Percentiles rank a stretch among this genome's conserved stretches.
These are phyloP conservation scores for Imbricaverruca yamaguchii DNA, from an alignment of 2,888 invertebrate genomes.

Conservation along the genomic window DNA sequence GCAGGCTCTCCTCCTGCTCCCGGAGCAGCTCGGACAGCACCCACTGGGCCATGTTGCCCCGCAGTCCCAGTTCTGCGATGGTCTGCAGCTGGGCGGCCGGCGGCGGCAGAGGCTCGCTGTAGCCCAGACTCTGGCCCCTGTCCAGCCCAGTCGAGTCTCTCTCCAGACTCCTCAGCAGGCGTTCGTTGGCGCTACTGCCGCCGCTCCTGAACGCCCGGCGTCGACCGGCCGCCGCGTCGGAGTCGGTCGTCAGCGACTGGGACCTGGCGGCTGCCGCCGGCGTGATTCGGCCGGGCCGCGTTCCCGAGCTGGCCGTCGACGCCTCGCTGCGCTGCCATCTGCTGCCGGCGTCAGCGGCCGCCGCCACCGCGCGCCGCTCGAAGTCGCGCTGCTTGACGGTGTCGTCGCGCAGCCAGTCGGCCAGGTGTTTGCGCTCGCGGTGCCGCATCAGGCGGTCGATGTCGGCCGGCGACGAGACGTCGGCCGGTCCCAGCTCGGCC, in stretches of 20 bases:
- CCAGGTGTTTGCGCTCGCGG: constrained; percentile 37
- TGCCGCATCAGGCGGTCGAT: constrained; percentile 36
- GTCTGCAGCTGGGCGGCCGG: constrained; percentile 74
- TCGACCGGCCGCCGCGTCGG: constrained; percentile 29
- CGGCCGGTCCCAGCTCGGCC: not conserved
- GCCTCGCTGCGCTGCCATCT: constrained; percentile 58
- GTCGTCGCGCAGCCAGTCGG: constrained; percentile 34
- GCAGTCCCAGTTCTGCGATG: constrained; percentile 82
- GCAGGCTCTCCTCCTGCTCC: constrained; percentile 65
- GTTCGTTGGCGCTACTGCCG: constrained; percentile 79
- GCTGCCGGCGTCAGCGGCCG: constrained; percentile 95
- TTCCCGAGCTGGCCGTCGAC: too few species aligned
- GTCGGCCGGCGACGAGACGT: not conserved
- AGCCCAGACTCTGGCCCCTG: constrained; percentile 69
- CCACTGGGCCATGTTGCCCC: constrained; percentile 71
- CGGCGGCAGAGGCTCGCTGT: constrained; percentile 65
- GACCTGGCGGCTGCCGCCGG: not conserved
- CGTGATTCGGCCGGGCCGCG: not conserved
- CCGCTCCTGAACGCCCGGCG: constrained; percentile 54
- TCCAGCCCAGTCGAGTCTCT: constrained; percentile 66
- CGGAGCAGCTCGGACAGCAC: constrained; percentile 52
- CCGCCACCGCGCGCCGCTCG: constrained; percentile 61
- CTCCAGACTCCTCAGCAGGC: constrained; percentile 87
- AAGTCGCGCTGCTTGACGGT: constrained; percentile 40
- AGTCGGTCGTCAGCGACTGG: not conserved